phyloP scores from a whole-genome alignment of 2,113 vertebrate species.

The Euleptes europaea region DNA sequence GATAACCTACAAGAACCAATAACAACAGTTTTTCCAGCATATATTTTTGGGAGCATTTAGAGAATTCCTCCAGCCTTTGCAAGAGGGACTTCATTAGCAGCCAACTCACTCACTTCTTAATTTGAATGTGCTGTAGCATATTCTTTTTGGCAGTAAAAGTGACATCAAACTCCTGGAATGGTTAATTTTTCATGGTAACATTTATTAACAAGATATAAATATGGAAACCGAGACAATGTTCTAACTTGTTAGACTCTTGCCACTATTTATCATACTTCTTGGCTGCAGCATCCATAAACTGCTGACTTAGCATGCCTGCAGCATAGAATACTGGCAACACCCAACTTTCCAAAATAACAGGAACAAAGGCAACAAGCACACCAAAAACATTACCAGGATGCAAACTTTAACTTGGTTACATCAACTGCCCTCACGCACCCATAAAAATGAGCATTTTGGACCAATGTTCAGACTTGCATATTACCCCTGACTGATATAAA shows the following conservation, averaged over 20 bases:
- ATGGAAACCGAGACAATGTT: constrained; percentile 66
- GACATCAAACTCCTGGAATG: constrained; percentile 46
- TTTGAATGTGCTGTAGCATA: constrained; percentile 44
- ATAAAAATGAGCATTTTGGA: background rate
- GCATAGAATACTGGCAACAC: constrained; percentile 59
- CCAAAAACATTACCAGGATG: background rate
- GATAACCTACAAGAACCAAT: too few relatives aligned
- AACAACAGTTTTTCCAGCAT: too few relatives aligned
- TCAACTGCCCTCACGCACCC: background rate
- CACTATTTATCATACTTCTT: constrained; percentile 47
- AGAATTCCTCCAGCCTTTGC: background rate
- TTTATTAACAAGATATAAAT: constrained; percentile 68
- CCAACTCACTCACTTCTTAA: constrained; percentile 33
- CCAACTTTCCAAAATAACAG: constrained; percentile 53
- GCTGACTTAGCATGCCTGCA: constrained; percentile 64
- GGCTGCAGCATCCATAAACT: constrained; percentile 48
- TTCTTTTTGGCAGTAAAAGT: constrained; percentile 52
- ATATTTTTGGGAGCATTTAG: background rate
- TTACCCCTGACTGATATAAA: background rate
- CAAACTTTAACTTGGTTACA: background rate
- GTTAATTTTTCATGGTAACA: constrained; percentile 66
- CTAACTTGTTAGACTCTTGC: constrained; percentile 68
- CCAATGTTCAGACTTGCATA: too few relatives aligned
- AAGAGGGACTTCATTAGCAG: constrained; percentile 48
- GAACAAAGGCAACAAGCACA: constrained; percentile 39